Evolutionary conservation across 2,797 vertebrate genomes (phyloP).

Genomic region (Hippocampus kuda): DNA sequence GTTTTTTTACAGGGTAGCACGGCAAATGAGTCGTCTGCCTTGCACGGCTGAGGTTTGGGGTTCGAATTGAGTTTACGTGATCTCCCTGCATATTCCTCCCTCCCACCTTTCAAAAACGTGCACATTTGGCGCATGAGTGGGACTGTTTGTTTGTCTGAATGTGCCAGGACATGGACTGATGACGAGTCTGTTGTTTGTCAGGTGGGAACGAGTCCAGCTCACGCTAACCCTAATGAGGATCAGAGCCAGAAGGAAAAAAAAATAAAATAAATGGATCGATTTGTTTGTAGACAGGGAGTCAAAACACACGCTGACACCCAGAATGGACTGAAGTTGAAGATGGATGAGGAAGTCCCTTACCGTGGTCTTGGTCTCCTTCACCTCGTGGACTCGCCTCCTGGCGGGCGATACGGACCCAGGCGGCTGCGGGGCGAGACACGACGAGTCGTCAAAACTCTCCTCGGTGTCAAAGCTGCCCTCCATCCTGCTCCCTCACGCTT

Average conservation of each 20-base stretch:
- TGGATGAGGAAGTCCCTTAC: constrained; percentile 62
- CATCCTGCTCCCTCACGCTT: constrained; percentile 57
- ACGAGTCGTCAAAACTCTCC: constrained; percentile 79
- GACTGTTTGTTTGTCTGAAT: neutral
- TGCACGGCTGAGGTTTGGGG: neutral
- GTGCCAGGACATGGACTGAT: neutral
- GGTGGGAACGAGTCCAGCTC: neutral
- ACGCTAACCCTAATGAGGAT: neutral
- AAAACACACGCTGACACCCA: constrained; percentile 26
- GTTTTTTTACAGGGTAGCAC: neutral
- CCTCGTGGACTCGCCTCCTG: constrained; percentile 80
- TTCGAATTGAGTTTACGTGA: neutral
- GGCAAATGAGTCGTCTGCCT: neutral
- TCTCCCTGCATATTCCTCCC: neutral
- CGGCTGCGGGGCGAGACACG: constrained; percentile 78
- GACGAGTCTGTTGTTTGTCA: neutral
- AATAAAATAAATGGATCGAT: neutral
- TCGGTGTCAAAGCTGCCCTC: constrained; percentile 78
- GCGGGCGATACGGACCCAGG: constrained; percentile 80
- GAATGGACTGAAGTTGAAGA: neutral
- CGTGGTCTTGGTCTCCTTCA: constrained; percentile 81
- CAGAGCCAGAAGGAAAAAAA: neutral
- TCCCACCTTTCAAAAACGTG: neutral
- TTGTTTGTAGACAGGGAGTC: neutral
- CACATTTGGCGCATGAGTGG: too few relatives aligned